Base-by-base conservation (phyloP, 1,140 invertebrate species). In the Microplitis demolitor region DNA sequence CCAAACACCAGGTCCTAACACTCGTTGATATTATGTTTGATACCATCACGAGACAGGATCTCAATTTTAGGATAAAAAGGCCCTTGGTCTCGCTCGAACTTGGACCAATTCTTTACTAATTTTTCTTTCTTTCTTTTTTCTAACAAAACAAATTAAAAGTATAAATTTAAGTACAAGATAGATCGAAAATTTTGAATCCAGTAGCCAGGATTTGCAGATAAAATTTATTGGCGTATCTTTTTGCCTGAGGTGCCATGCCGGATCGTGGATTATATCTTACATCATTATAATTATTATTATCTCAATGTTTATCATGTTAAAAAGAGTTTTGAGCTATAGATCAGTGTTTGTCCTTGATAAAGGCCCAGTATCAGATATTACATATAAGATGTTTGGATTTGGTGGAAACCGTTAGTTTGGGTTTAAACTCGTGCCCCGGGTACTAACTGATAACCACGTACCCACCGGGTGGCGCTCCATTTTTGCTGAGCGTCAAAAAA, bases 121-220 rank as follows among this genome's bases (percentile, higher is more conserved):
- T 51, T 64, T 72, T 76, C 58, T 69, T 60, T 73, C 54, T 64
- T 72, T 76, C 58, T 69, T 60, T 73, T 73, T 63, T 72, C 61
- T 76, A 72, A 64, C 58, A 24, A 24, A 24, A 24, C n/a, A 24
- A 24, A 24, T 24, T 24, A 24, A 24, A 24, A 0, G 24, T 24
- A 24, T 24, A 24, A 24, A 24, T 24, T 24, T 24, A 24, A 24
- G 24, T 24, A 24, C n/a, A n/a, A n/a, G n/a, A n/a, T n/a, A n/a
- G n/a, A n/a, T n/a, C n/a, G n/a, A 24, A 24, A 24, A 2, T 24
- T 1, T 24, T 24, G 24, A 24, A 24, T 24, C 24, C 24, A 24
- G 24, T 24, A 24, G 24, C 24, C 24, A 24, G 24, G 0, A 24
- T 24, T 24, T 2, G 24, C 24, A 2, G 24, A 24, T 24, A 0